A percentile compares a stretch with the other conserved stretches of the same genome.
Conservation (phyloP, 2,797 vertebrate genomes). For the Lates japonicus region DNA sequence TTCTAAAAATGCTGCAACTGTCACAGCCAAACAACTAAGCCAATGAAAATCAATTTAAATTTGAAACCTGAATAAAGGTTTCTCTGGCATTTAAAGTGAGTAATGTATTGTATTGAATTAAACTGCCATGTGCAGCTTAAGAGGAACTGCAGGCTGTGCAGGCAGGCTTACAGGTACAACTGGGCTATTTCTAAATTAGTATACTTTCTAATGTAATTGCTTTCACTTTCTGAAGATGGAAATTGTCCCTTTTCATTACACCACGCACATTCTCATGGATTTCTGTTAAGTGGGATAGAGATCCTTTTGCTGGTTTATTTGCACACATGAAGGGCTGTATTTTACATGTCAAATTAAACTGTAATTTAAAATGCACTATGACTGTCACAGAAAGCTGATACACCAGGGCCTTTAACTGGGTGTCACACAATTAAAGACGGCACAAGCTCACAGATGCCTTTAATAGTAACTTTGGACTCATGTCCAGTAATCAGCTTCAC, state of each 20-base stretch:
- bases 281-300: conserved; percentile 16
- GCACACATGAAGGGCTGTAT: conserved; percentile 7
- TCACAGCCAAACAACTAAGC: neutral
- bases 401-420: neutral
- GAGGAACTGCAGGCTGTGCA: conserved; percentile 65
- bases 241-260: conserved; percentile 66
- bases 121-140: conserved; percentile 76
- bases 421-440: conserved; percentile 1
- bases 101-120: conserved; percentile 27
- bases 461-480: conserved; percentile 4
- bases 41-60: neutral
- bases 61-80: neutral
- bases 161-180: conserved; percentile 78
- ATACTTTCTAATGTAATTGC: conserved; percentile 79
- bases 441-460: neutral
- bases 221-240: conserved; percentile 71
- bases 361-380: conserved; percentile 22
- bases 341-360: conserved; percentile 37
- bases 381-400: conserved; percentile 7
- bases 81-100: neutral
- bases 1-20: neutral
- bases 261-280: conserved; percentile 38
- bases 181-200: conserved; percentile 79
- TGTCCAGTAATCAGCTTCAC: neutral
- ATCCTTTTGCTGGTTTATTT: conserved; percentile 43